A percentile compares a stretch with the other conserved stretches of the same genome.
These are phyloP conservation scores for Celastrina argiolus DNA, from an alignment of 2,888 invertebrate species.

Conservation along the genomic window DNA sequence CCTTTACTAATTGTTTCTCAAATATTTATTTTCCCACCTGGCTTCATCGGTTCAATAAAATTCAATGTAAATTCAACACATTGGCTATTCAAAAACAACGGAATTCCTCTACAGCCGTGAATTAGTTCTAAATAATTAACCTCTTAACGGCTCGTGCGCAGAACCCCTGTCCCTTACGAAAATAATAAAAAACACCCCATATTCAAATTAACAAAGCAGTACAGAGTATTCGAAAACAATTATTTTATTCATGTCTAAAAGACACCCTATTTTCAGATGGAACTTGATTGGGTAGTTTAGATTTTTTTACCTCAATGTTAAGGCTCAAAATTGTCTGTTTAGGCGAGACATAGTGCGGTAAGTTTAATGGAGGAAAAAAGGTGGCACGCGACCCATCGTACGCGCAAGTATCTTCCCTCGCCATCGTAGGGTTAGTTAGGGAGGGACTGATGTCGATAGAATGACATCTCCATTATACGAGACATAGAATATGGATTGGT, in stretches of 20 bases:
- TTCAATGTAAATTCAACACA: slow-evolving; percentile 42
- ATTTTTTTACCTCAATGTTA: slow-evolving; percentile 20
- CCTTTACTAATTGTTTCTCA: slow-evolving; percentile 23
- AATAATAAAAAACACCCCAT: slow-evolving; percentile 53
- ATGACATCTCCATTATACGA: not conserved
- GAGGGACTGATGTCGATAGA: slow-evolving; percentile 34
- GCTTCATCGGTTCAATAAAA: slow-evolving; percentile 25
- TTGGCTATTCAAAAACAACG: slow-evolving; percentile 54
- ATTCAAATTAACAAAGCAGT: slow-evolving; percentile 78
- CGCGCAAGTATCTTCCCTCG: slow-evolving; percentile 70
- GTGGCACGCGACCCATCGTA: slow-evolving; percentile 71
- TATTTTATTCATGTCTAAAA: slow-evolving; percentile 55
- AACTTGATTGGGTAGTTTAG: slow-evolving; percentile 23
- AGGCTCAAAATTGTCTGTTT: slow-evolving; percentile 31
- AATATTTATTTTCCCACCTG: slow-evolving; percentile 23
- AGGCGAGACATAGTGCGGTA: slow-evolving; percentile 48
- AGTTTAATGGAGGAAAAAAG: slow-evolving; percentile 70
- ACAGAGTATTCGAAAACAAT: slow-evolving; percentile 66
- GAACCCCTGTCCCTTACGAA: slow-evolving; percentile 48
- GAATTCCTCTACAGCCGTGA: slow-evolving; percentile 55
- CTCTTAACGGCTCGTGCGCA: slow-evolving; percentile 70
- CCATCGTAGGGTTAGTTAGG: slow-evolving; percentile 59
- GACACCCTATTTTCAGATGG: slow-evolving; percentile 38
- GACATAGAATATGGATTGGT: too few relatives aligned
- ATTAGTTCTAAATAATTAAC: slow-evolving; percentile 76